Evolutionary conservation across 2,888 invertebrate species (phyloP), one percentile per base, ranked within the genome.

Genomic region (Syritta pipiens): DNA sequence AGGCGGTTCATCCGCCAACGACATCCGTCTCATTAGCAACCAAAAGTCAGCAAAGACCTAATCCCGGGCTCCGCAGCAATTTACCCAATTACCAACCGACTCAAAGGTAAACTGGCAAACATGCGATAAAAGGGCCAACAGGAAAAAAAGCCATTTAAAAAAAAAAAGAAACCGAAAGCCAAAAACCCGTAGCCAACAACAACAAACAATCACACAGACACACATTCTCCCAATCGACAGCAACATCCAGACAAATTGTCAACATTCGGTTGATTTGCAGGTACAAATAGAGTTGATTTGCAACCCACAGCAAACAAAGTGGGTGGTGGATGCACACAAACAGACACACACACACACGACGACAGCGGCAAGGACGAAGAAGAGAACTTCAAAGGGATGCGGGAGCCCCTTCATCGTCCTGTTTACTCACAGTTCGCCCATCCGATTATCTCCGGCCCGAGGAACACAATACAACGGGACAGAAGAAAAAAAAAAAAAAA

Each of bases 261-360:
- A 79, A 79, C 67, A 79, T 68, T 79, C 49, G 72, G 79, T 79
- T 79, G 72, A 79, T 79, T 79, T 79, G 68, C 74, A 79, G 79
- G 79, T 68, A 79, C 72, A 79, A 79, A 74, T 57, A 79, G 62
- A 79, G 49, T 79, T 79, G 79, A 79, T 79, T 79, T 74, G 68
- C 57, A 74, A 63, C 37, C 60, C 14, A 44, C 63, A 79, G 71
- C 20, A 71, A 67, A 60, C 42, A 63, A 4, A 48, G 62, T 6
- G 28, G 30, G 28, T 30, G 60, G 46, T 51, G 26, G 57, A 63
- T 57, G 42, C 32, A 59, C 22, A 59, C 46, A 24, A 48, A 40
- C 14, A 51, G 17, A 14, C 59, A 28, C 4, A 60, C 19, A 48
- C 19, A 32, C 17, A 10, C 35, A 7, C 10, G 9, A 17, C 19